Percentiles rank a stretch among this genome's conserved stretches.
These are phyloP conservation scores for Temnothorax nylanderi DNA, from an alignment of 1,140 invertebrate genomes.

Conservation along the genomic window DNA sequence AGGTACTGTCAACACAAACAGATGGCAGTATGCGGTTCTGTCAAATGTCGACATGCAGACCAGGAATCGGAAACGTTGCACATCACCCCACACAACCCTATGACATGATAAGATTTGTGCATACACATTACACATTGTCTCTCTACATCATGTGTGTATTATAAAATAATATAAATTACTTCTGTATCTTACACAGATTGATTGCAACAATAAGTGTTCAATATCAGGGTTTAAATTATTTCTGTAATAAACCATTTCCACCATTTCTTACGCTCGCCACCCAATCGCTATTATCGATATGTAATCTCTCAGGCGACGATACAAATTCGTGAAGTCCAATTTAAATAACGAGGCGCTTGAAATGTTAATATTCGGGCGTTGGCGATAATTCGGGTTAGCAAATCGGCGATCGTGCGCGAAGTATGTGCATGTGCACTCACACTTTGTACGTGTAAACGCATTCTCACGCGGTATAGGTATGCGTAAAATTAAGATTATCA, in stretches of 20 bases:
- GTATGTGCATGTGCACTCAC: background rate
- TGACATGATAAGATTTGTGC: background rate
- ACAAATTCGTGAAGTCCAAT: conserved; percentile 69
- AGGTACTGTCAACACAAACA: no score
- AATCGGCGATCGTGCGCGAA: conserved; percentile 15
- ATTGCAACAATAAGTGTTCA: background rate
- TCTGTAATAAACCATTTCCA: background rate
- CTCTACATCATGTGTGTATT: background rate
- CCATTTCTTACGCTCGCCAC: background rate
- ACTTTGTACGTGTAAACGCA: background rate
- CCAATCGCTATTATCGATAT: background rate
- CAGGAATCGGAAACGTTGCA: no score
- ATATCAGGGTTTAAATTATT: background rate
- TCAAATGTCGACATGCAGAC: no score
- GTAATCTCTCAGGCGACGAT: conserved; percentile 14
- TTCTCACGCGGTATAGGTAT: background rate
- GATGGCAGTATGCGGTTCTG: no score
- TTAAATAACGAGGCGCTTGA: conserved; percentile 70
- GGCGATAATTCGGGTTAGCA: conserved; percentile 58
- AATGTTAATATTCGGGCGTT: conserved; percentile 70
- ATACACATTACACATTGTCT: background rate
- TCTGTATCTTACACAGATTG: background rate
- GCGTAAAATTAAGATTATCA: conserved; percentile 33
- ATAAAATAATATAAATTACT: background rate
- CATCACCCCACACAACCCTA: no score